Conservation (phyloP, 2,888 invertebrate species). For the Diachrysia chrysitis region DNA sequence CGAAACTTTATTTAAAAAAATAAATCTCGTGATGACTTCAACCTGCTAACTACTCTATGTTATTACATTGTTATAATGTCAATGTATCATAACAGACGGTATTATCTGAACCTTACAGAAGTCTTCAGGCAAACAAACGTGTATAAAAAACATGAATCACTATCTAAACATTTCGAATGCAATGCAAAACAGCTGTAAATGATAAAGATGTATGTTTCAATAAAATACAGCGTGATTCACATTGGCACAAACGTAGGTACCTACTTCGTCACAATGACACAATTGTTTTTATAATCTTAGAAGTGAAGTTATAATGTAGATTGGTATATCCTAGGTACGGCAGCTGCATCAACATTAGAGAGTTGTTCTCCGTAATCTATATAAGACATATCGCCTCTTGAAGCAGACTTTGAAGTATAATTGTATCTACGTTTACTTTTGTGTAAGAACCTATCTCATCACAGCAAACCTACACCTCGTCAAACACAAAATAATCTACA, state of each 20-base stretch:
- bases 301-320: neutral
- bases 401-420: neutral
- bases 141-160: slow-evolving; percentile 43
- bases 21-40: no score
- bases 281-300: neutral
- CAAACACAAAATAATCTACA: no score
- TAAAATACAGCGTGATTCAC: slow-evolving; percentile 2
- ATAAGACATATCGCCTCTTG: neutral
- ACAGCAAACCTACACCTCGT: no score
- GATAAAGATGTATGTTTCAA: neutral
- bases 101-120: slow-evolving; percentile 20
- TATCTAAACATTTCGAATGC: slow-evolving; percentile 48
- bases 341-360: neutral
- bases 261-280: neutral
- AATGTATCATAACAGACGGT: neutral
- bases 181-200: slow-evolving; percentile 40
- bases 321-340: neutral
- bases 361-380: neutral
- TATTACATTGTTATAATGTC: neutral
- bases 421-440: no score
- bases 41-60: neutral
- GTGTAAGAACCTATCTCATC: no score
- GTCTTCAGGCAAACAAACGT: slow-evolving; percentile 14
- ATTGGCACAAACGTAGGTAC: neutral
- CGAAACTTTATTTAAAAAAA: no score